These are phyloP conservation scores for Epizoanthus ramosus DNA, from an alignment of 92 coral and sea anemone species.

Conservation along the genomic window DNA sequence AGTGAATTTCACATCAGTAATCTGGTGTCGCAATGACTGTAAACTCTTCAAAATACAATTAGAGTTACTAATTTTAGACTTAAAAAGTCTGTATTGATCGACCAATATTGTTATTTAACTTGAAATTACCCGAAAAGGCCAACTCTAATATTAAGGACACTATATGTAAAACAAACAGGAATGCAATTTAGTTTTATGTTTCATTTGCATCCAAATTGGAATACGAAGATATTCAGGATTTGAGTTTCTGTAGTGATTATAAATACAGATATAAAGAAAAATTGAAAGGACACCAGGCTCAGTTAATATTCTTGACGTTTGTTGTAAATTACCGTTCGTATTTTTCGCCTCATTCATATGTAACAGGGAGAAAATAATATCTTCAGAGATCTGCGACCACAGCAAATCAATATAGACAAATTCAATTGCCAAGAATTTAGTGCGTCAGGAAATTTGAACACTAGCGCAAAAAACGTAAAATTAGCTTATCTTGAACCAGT, in stretches of 20 bases:
- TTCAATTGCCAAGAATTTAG: background rate
- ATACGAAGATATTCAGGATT: too few relatives aligned
- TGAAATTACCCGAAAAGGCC: background rate
- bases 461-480: background rate
- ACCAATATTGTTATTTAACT: background rate
- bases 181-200: too few relatives aligned
- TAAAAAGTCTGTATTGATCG: background rate
- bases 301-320: too few relatives aligned
- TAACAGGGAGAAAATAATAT: background rate
- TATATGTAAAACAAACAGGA: slow-evolving; percentile 1
- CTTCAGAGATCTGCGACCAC: slow-evolving; percentile 17
- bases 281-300: too few relatives aligned
- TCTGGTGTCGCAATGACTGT: background rate
- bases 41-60: background rate
- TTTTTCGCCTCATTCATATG: background rate
- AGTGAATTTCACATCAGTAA: slow-evolving; percentile 1
- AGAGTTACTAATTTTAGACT: slow-evolving; percentile 1
- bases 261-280: too few relatives aligned
- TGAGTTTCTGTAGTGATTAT: too few relatives aligned
- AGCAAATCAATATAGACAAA: slow-evolving; percentile 3
- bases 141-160: background rate
- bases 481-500: background rate
- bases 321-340: too few relatives aligned
- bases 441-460: background rate
- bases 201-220: too few relatives aligned